phyloP scores from a whole-genome alignment of 2,797 vertebrate genomes.

The Mormyrops attenuatus region DNA sequence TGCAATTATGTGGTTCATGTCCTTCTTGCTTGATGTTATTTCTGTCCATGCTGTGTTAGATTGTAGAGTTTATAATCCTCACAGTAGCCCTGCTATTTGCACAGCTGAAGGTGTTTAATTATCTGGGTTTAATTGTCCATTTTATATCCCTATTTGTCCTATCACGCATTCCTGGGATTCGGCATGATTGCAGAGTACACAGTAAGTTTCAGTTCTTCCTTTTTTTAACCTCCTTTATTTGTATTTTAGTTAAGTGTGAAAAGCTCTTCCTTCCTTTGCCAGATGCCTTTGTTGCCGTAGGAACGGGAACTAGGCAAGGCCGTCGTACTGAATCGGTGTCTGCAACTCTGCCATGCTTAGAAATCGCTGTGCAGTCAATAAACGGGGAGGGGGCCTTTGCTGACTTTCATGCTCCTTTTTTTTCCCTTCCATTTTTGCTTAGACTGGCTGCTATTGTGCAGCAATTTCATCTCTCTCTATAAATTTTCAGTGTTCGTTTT shows the following conservation, averaged over 20 bases:
- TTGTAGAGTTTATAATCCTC: background rate
- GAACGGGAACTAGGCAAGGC: background rate
- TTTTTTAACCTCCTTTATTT: background rate
- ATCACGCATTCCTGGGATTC: background rate
- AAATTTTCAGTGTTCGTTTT: conserved; percentile 59
- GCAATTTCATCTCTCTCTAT: background rate
- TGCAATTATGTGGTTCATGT: background rate
- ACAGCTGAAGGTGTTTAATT: background rate
- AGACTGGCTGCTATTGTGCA: background rate
- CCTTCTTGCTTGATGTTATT: background rate
- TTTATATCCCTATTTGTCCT: background rate
- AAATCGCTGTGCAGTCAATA: background rate
- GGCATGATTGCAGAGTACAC: conserved; percentile 25
- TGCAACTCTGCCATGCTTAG: background rate
- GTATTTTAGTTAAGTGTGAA: background rate
- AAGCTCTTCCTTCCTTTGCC: background rate
- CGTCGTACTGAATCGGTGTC: background rate
- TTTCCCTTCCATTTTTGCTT: background rate
- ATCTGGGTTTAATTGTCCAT: conserved; percentile 6
- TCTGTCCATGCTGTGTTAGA: background rate
- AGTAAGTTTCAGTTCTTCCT: conserved; percentile 15
- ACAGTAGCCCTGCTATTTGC: background rate
- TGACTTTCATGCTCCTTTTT: background rate
- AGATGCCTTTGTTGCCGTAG: background rate
- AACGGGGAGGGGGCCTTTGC: background rate